These are phyloP conservation scores for Cossypha polioptera DNA, from an alignment of 2,797 vertebrate species.

Conservation along the genomic window DNA sequence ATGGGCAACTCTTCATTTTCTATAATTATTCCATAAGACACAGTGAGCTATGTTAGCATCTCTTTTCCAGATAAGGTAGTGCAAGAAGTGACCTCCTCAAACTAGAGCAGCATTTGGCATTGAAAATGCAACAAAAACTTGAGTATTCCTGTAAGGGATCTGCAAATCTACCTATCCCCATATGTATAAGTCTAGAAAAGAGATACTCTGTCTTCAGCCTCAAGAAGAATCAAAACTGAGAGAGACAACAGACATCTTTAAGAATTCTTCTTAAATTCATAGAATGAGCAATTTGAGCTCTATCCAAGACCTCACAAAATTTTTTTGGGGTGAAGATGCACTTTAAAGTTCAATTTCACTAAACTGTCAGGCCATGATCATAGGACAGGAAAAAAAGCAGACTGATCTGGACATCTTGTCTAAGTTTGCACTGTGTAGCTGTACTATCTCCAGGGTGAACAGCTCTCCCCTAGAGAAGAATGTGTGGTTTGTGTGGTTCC, in stretches of 20 bases:
- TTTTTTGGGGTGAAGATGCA: neutral
- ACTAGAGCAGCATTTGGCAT: neutral
- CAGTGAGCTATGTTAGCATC: neutral
- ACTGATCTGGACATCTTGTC: neutral
- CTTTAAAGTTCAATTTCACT: neutral
- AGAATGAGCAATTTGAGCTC: neutral
- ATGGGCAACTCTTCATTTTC: neutral
- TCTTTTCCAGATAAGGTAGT: neutral
- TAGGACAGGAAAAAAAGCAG: neutral
- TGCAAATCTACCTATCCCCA: neutral
- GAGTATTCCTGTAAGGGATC: neutral
- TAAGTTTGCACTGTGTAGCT: accelerated
- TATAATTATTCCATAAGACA: neutral
- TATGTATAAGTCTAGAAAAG: neutral
- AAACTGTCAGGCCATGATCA: neutral
- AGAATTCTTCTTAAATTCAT: neutral
- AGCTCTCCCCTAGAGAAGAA: neutral
- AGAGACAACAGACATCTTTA: neutral
- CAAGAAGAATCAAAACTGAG: neutral
- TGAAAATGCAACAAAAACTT: neutral
- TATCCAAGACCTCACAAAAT: neutral
- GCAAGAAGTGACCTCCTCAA: neutral
- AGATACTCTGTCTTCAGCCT: neutral
- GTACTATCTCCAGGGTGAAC: neutral
- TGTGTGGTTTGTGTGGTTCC: neutral